Evolutionary conservation across 2,888 invertebrate genomes (phyloP).

Genomic region (Psylliodes chrysocephalus): DNA sequence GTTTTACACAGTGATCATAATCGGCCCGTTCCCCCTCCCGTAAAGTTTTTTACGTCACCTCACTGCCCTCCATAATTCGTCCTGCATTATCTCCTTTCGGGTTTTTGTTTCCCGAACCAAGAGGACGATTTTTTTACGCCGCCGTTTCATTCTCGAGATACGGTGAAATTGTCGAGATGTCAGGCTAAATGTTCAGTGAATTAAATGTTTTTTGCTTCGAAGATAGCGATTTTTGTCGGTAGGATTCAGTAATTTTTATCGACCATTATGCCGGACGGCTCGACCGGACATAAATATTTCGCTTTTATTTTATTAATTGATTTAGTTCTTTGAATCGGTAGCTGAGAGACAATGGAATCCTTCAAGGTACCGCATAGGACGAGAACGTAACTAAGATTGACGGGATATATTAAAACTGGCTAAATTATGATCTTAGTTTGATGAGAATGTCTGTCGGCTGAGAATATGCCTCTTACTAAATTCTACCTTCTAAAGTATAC

Average conservation of each 20-base stretch:
- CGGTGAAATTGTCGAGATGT: slow-evolving; percentile 44
- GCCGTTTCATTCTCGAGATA: slow-evolving; percentile 34
- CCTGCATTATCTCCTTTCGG: slow-evolving; percentile 33
- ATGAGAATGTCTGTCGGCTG: too few species aligned
- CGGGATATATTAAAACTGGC: slow-evolving; percentile 31
- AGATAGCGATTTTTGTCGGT: slow-evolving; percentile 34
- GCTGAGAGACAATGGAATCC: slow-evolving; percentile 24
- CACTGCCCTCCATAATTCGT: slow-evolving; percentile 30
- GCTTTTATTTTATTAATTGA: slow-evolving; percentile 42
- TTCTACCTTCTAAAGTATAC: too few species aligned
- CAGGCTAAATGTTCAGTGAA: slow-evolving; percentile 44
- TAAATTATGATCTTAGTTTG: slow-evolving; percentile 31
- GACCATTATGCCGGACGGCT: slow-evolving; percentile 32
- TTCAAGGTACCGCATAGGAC: background rate
- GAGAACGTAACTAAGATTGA: slow-evolving; percentile 24
- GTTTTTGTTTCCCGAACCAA: slow-evolving; percentile 36
- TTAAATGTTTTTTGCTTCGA: slow-evolving; percentile 44
- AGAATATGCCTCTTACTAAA: too few species aligned
- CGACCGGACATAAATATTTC: slow-evolving; percentile 35
- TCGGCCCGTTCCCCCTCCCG: background rate
- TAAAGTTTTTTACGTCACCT: background rate
- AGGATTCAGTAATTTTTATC: slow-evolving; percentile 38
- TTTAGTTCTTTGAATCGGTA: slow-evolving; percentile 32
- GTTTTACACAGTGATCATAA: too few species aligned
- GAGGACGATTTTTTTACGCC: slow-evolving; percentile 32